Base-by-base conservation (phyloP, 2,113 vertebrate species). In the Neolamprologus tretocephalus region DNA sequence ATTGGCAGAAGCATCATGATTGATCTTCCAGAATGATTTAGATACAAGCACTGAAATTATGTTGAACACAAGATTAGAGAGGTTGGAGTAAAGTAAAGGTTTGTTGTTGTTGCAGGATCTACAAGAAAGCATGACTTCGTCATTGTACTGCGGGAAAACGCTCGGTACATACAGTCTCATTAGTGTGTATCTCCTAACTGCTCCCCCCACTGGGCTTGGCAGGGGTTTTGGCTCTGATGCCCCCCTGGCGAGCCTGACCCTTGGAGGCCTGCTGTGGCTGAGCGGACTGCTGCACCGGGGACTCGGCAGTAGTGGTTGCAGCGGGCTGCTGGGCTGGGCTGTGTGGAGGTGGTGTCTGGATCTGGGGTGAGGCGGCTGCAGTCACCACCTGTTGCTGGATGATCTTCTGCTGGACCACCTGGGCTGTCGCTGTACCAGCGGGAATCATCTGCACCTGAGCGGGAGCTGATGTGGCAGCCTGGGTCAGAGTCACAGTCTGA, bases 401-500 rank as follows among this genome's bases (percentile, higher is more conserved):
- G 58, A 98, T 96, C 49, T 98, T 98, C 95, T 98, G 97, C 87
- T 98, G 98, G 63, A 98, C 97, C 0, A 97, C 97, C 86, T 97
- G 98, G 7, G 96, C 95, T 1, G 97, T 87, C 0, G 96, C 89
- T 0, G 97, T 94, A 49, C 96, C 97, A 4, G 97, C 93, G 1
- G 98, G 92, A 84, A 98, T 97, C 95, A 98, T 97, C 92, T 98
- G 98, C 21, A 98, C 97, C 91, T 97, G 97, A 86, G 97, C 93
- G 3, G 97, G 95, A 1, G 95, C 83, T 0, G 95, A 91, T 1
- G 97, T 91, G 49, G 96, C 93, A 0, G 96, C 94, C 95, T 97
- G 97, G 54, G 97, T 97, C 87, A 98, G 94, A 0, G 97, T 96
- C 91, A 98, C 97, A 0, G 97, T 97, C 89, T 98, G 97, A 5